These are phyloP conservation scores for Ectemnius lituratus DNA, from an alignment of 2,888 invertebrate genomes.

Conservation along the genomic window DNA sequence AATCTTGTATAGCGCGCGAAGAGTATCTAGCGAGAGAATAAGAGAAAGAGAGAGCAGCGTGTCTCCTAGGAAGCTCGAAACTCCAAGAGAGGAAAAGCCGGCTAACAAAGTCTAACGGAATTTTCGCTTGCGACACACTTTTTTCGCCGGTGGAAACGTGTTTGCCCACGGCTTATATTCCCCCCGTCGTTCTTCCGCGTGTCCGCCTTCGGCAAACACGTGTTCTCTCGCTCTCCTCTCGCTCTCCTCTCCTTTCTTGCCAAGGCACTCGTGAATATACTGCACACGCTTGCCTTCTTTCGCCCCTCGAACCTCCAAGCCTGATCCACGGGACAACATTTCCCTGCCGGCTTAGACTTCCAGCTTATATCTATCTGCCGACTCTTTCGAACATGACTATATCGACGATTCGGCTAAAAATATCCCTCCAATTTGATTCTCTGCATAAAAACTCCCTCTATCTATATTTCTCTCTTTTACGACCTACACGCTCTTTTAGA, in stretches of 20 bases:
- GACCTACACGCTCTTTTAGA: no score
- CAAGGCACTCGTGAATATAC: neutral
- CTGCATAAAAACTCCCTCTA: no score
- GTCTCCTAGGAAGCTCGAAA: neutral
- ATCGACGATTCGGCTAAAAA: no score
- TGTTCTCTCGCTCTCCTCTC: constrained; percentile 4
- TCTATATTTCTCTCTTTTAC: no score
- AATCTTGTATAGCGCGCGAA: constrained; percentile 4
- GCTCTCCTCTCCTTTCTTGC: constrained; percentile 10
- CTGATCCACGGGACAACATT: no score
- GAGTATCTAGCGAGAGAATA: no score
- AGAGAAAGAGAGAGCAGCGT: constrained; percentile 9
- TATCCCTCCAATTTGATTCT: no score
- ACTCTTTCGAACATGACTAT: no score
- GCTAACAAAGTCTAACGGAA: constrained; percentile 58
- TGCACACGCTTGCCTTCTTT: no score
- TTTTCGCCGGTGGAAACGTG: constrained; percentile 58
- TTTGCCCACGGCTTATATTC: constrained; percentile 57
- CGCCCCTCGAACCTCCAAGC: no score
- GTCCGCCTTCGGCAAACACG: constrained; percentile 37
- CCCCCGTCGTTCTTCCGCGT: constrained; percentile 6
- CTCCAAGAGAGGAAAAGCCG: constrained; percentile 10
- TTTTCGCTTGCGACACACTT: constrained; percentile 62
- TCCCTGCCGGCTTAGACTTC: no score
- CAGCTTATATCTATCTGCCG: no score